Evolutionary conservation across 1,140 invertebrate genomes (phyloP).

Genomic region (Oryzaephilus surinamensis): DNA sequence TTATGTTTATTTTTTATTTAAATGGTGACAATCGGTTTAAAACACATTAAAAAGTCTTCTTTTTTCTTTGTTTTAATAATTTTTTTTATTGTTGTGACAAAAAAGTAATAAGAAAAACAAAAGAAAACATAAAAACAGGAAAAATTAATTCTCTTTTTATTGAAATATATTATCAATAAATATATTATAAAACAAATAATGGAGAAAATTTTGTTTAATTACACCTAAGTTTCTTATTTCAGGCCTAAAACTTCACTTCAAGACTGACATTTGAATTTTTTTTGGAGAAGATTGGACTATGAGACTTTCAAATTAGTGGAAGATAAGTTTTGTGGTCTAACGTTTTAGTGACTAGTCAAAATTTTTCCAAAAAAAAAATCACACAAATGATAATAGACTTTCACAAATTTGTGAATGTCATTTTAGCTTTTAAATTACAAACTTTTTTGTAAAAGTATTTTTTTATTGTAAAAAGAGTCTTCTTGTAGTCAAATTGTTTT

Average conservation of each 20-base stretch:
- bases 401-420: too few relatives aligned
- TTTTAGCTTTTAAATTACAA: too few relatives aligned
- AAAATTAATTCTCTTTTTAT: conserved; percentile 15
- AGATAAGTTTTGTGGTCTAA: conserved; percentile 36
- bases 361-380: too few relatives aligned
- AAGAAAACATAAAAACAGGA: not conserved
- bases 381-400: too few relatives aligned
- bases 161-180: conserved; percentile 22
- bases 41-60: conserved; percentile 11
- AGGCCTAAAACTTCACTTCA: conserved; percentile 34
- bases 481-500: too few relatives aligned
- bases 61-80: conserved; percentile 20
- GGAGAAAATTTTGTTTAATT: conserved; percentile 18
- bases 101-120: not conserved
- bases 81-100: conserved; percentile 10
- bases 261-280: conserved; percentile 38
- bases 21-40: conserved; percentile 17
- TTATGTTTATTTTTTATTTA: conserved; percentile 2
- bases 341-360: conserved; percentile 26
- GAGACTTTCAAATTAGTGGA: conserved; percentile 36
- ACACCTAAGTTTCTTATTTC: conserved; percentile 34
- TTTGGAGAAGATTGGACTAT: conserved; percentile 36
- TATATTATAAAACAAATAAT: conserved; percentile 12
- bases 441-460: too few relatives aligned
- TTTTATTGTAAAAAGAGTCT: too few relatives aligned